phyloP scores from a whole-genome alignment of 53 echinoderm and acorn worm species.

The Actinopyga echinites region DNA sequence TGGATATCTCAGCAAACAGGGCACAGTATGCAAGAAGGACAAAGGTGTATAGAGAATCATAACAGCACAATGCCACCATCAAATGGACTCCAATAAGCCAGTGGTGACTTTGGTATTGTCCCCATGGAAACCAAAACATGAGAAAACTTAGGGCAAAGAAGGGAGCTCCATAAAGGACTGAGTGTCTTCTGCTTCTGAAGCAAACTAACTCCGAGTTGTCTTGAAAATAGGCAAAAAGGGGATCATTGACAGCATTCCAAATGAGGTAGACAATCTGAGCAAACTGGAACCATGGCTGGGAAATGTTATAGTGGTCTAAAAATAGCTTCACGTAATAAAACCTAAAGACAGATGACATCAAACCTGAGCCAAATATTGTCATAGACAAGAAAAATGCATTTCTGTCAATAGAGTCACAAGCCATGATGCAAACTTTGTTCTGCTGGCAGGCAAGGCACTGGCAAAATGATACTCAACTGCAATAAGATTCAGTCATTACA shows the following conservation, averaged over 20 bases:
- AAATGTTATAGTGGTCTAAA: conserved; percentile 78
- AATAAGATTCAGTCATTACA: no score
- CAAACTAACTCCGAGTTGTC: conserved; percentile 78
- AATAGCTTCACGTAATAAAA: conserved; percentile 96
- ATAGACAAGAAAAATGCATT: conserved; percentile 78
- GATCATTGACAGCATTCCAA: conserved; percentile 97
- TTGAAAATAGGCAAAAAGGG: conserved; percentile 96
- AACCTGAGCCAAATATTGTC: conserved; percentile 64
- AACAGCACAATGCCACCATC: conserved; percentile 70
- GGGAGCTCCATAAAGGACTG: conserved; percentile 92
- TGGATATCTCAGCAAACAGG: conserved; percentile 88
- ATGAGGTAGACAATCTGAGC: conserved; percentile 85
- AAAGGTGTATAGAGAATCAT: conserved; percentile 87
- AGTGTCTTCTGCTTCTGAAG: conserved; percentile 75
- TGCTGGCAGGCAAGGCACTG: no score
- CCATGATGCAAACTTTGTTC: no score
- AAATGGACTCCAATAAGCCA: conserved; percentile 88
- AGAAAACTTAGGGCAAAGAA: conserved; percentile 84
- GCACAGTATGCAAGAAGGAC: conserved; percentile 82
- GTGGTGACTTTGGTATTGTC: conserved; percentile 56
- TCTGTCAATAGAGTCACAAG: conserved; percentile 24
- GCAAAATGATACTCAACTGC: no score
- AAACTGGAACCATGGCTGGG: conserved; percentile 82
- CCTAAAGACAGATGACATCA: conserved; percentile 77
- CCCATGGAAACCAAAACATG: conserved; percentile 96